Evolutionary conservation across 2,888 invertebrate species (phyloP), one percentile per base, ranked within the genome.

Genomic region (Theristus sp.): DNA sequence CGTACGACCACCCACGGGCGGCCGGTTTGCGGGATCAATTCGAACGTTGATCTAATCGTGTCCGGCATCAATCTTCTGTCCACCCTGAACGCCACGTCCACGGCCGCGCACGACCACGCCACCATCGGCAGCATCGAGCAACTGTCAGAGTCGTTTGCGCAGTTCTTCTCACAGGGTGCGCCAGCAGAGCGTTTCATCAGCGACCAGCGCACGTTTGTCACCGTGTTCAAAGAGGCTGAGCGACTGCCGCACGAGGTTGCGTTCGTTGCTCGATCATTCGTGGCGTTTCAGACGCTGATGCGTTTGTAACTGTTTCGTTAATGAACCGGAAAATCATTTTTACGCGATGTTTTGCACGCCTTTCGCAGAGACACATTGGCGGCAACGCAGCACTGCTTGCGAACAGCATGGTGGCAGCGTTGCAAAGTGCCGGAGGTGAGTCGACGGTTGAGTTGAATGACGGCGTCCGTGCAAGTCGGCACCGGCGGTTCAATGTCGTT

Each of bases 351-450:
- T n/a, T n/a, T n/a, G n/a, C n/a, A n/a, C n/a, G n/a, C n/a, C n/a
- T n/a, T n/a, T n/a, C 17, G 54, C 70, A 77, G 73, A 71, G 71
- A 64, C 72, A 70, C 64, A 71, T 78, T 61, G 78, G 78, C 58
- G 78, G 78, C 20, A 78, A 78, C 69, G 78, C 77, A 13, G 77
- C 77, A 6, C 64, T 78, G 38, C 76, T 78, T 74, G 77, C 77
- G 0, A 74, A 72, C 28, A 31, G 64, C 62, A 74, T 77, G 47
- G 71, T 27, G 1, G 60, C 3, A 27, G 30, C 24, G 30, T 3
- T 22, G 29, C 57, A 6, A 38, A 6, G 17, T 17, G n/a, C 54
- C 69, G 77, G n/a, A n/a, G n/a, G n/a, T n/a, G n/a, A n/a, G n/a
- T n/a, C n/a, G n/a, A n/a, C n/a, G n/a, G n/a, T n/a, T n/a, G n/a